Conservation (phyloP, 1,140 invertebrate genomes). For the Tetragnatha versicolor region DNA sequence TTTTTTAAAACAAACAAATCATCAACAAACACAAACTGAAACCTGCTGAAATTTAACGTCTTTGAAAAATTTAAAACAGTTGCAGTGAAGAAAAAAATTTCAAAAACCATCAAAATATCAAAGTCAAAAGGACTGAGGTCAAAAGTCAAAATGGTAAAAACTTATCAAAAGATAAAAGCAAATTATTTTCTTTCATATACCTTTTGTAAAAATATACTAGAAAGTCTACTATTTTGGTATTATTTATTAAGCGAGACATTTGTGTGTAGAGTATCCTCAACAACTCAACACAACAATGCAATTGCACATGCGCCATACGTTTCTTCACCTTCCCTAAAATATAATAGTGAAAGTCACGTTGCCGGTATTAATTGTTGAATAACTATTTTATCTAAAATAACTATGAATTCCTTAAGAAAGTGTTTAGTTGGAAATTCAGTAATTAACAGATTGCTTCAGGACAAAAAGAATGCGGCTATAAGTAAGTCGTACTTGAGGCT, state of each 20-base stretch:
- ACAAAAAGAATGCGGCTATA: neutral
- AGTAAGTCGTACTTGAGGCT: conserved; percentile 13
- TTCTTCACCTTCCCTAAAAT: neutral
- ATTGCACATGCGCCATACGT: neutral
- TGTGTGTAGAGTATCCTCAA: neutral
- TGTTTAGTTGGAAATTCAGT: conserved; percentile 18
- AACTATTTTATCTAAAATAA: conserved; percentile 21
- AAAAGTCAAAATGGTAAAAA: no score
- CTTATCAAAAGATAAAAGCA: no score
- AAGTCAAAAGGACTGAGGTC: no score
- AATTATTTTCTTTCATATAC: no score
- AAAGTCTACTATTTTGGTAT: neutral
- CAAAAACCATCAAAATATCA: no score
- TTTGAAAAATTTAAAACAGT: no score
- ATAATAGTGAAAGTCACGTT: conserved; percentile 11
- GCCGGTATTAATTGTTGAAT: conserved; percentile 16
- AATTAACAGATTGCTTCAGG: conserved; percentile 11
- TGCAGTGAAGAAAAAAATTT: no score
- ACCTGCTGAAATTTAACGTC: no score
- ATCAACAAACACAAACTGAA: no score
- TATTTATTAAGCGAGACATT: neutral
- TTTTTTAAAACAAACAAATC: no score
- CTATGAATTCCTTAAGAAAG: conserved; percentile 28
- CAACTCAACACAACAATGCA: neutral
- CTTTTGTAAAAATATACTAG: no score